These are phyloP conservation scores for Lepidocolaptes lacrymiger DNA, from an alignment of 2,797 vertebrate species.

Conservation along the genomic window DNA sequence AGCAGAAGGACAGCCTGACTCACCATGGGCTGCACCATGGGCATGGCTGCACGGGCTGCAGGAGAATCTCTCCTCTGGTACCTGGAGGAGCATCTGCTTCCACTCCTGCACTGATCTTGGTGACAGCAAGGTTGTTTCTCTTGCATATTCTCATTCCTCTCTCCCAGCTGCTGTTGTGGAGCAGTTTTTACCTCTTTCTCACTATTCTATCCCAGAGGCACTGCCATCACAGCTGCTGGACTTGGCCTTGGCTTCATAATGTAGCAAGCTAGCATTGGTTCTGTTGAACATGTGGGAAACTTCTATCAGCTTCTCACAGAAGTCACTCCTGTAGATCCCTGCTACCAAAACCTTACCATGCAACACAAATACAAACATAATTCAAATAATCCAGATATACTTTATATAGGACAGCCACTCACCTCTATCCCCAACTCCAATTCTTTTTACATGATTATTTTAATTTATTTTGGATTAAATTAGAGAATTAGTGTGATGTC, in stretches of 20 bases:
- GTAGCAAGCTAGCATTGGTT: not conserved
- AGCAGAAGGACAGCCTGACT: not conserved
- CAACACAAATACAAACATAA: not conserved
- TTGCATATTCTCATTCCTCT: not conserved
- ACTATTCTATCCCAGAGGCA: not conserved
- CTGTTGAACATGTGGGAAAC: not conserved
- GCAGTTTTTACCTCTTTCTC: not conserved
- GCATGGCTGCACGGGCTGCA: too few species aligned
- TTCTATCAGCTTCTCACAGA: not conserved
- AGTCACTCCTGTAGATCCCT: not conserved
- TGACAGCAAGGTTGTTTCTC: not conserved
- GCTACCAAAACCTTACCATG: not conserved
- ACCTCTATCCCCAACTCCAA: not conserved
- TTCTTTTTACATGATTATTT: not conserved
- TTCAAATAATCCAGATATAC: not conserved
- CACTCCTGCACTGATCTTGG: accelerated
- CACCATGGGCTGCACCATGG: too few species aligned
- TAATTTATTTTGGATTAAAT: not conserved
- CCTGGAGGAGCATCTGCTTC: not conserved
- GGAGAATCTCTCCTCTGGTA: not conserved
- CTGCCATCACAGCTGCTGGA: not conserved
- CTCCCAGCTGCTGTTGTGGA: not conserved
- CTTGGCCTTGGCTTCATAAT: not conserved
- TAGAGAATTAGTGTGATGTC: not conserved
- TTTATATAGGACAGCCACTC: not conserved